These are phyloP conservation scores for Nesidiocoris tenuis DNA, from an alignment of 2,888 invertebrate genomes.

Conservation along the genomic window DNA sequence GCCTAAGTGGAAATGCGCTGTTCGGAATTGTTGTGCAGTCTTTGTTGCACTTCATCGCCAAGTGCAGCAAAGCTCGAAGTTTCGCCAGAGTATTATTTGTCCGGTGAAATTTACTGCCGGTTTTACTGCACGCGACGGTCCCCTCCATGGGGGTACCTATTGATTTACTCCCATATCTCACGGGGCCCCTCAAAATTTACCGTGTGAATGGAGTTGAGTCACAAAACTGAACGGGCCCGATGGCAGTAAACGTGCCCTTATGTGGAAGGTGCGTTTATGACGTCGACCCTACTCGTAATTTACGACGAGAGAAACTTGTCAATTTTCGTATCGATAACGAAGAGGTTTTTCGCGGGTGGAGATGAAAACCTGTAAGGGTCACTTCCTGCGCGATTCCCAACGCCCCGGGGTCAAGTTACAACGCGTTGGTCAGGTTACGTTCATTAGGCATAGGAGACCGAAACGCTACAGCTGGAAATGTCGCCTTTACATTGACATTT, in stretches of 20 bases:
- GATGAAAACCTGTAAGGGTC: background rate
- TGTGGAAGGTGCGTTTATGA: constrained; percentile 34
- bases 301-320: constrained; percentile 34
- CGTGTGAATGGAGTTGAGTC: constrained; percentile 35
- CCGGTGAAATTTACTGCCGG: constrained; percentile 6
- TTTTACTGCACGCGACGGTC: constrained; percentile 14
- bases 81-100: background rate
- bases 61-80: background rate
- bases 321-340: constrained; percentile 35
- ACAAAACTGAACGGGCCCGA: background rate
- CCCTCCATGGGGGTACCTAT: background rate
- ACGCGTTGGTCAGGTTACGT: constrained; percentile 21
- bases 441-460: no score
- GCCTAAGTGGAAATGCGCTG: background rate
- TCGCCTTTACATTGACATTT: no score
- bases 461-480: no score
- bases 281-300: constrained; percentile 17
- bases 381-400: constrained; percentile 2
- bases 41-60: background rate
- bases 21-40: no score
- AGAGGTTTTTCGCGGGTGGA: constrained; percentile 15
- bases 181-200: constrained; percentile 34
- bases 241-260: constrained; percentile 8
- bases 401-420: constrained; percentile 26
- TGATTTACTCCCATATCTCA: constrained; percentile 32